Evolutionary conservation across 1,140 invertebrate species (phyloP), one percentile per base, ranked within the genome.

Genomic region (Papilio glaucus): DNA sequence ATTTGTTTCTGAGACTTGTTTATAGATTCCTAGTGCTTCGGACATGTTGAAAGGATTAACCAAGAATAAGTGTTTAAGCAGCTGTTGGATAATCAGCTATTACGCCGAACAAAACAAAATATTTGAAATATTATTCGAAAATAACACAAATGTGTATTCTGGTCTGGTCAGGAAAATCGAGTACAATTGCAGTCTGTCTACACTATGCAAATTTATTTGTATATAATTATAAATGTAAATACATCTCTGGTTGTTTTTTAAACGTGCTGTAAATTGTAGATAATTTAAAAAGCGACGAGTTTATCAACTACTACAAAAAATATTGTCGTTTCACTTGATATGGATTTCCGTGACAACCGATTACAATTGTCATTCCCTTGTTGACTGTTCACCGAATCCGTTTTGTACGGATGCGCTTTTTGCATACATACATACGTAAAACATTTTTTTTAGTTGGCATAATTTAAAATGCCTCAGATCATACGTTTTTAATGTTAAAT

Each of bases 261-360:
- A 15, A 7, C 15, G 2, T 15, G 21, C 21, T 53, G 18, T 53
- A 53, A 21, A 53, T 53, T 26, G 21, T 24, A 24, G 21, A 53
- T 53, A 53, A 21, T 24, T 53, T 24, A 53, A 53, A 53, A 53
- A 53, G 49, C 49, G 49, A 53, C 49, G 49, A 53, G 49, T 53
- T 53, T 53, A 53, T 53, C 49, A 21, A 24, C 18, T 10, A 53
- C 8, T 53, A 53, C 18, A 63, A 63, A 63, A 63, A 63, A 63
- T 63, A 63, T 37, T 61, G 57, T 63, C 61, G 61, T 38, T 63
- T 38, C 37, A 63, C 29, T 63, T 38, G 61, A 63, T 38, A 63
- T 63, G 61, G 61, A 63, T 63, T 39, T 63, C 29, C 33, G 61
- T 38, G 33, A 63, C 61, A 63, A 39, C 15, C 37, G 61, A 39